Conservation (phyloP, 2,888 invertebrate genomes). For the Dicyrtoma fusca region DNA sequence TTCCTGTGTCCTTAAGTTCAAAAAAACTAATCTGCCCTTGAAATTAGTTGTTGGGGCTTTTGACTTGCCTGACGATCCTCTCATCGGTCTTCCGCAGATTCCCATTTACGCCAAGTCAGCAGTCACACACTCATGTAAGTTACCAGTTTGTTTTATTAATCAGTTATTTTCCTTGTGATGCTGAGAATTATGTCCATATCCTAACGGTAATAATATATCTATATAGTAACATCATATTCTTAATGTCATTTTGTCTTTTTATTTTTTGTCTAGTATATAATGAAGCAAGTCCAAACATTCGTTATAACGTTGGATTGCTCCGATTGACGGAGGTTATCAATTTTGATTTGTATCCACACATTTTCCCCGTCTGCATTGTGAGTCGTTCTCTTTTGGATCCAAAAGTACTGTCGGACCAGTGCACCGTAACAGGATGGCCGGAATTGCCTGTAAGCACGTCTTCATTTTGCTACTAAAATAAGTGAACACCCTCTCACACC, state of each 20-base stretch:
- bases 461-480: no score
- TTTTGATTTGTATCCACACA: conserved; percentile 39
- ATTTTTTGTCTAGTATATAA: conserved; percentile 1
- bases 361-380: conserved; percentile 43
- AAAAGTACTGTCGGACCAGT: conserved; percentile 17
- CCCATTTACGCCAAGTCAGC: conserved; percentile 33
- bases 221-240: background rate
- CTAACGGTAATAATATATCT: conserved; percentile 1
- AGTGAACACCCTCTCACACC: no score
- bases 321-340: conserved; percentile 26
- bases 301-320: conserved; percentile 36
- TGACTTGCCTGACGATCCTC: conserved; percentile 1
- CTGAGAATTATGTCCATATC: background rate
- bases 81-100: conserved; percentile 19
- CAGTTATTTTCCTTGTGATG: no score
- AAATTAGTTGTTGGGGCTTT: conserved; percentile 34
- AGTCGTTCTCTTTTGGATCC: background rate
- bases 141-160: background rate
- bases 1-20: conserved; percentile 34
- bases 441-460: conserved; percentile 8
- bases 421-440: conserved; percentile 37
- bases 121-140: conserved; percentile 39
- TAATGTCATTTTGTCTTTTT: background rate
- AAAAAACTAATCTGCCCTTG: conserved; percentile 33
- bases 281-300: background rate